Conservation (phyloP, 2,797 vertebrate genomes). For the Manis javanica region DNA sequence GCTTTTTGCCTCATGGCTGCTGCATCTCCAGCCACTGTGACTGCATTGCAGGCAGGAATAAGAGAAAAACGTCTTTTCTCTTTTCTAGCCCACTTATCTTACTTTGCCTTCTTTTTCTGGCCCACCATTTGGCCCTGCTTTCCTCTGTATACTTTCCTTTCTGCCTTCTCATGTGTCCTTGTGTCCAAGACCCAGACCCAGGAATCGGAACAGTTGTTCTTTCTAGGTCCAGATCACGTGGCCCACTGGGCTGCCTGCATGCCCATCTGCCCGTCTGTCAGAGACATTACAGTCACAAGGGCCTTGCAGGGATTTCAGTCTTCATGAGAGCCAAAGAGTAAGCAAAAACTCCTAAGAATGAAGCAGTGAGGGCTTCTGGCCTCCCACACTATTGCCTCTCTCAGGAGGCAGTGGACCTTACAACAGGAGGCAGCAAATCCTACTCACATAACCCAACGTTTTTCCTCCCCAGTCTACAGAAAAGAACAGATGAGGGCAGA, state of each 20-base stretch:
- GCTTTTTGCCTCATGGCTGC: background rate
- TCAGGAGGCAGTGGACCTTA: background rate
- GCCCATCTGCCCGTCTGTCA: background rate
- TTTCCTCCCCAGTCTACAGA: background rate
- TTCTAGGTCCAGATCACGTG: background rate
- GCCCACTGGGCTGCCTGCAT: accelerated
- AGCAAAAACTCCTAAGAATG: background rate
- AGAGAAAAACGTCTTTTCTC: background rate
- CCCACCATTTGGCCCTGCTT: background rate
- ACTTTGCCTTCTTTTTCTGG: background rate
- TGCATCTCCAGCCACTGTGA: background rate
- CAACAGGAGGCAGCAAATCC: background rate
- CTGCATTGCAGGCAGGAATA: background rate
- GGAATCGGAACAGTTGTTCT: background rate
- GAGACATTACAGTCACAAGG: background rate
- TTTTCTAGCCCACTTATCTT: background rate
- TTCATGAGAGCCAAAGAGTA: background rate
- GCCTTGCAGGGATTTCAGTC: background rate
- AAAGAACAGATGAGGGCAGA: background rate
- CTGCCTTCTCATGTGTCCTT: background rate
- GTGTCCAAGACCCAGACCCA: background rate
- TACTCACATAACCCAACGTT: background rate
- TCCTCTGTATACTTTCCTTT: background rate
- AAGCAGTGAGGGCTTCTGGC: background rate
- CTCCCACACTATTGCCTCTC: background rate